Evolutionary conservation across 2,113 vertebrate species (phyloP), one percentile per base, ranked within the genome.

Genomic region (Scalopus aquaticus): DNA sequence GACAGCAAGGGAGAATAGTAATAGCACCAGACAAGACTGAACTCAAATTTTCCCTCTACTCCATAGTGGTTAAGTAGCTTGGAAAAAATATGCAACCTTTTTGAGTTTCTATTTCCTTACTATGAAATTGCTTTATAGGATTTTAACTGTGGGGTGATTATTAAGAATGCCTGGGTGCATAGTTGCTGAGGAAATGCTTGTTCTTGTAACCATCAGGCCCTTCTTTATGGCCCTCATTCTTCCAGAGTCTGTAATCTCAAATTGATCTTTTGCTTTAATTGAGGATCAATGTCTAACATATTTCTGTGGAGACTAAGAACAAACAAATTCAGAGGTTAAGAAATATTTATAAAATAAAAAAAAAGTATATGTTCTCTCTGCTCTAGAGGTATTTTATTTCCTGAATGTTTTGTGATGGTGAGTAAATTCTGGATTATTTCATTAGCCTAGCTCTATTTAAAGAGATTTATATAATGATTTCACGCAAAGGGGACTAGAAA

Each of bases 231-330:
- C n/a, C 30, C 7, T 95, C 37, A 81, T 73, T 88, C 54, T 92
- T 93, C 15, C 37, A n/a, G 44, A 44, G 39, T 93, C 49, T 82
- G 4, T 81, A 46, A 64, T 94, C 37, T 51, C 77, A 88, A 86
- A 69, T 83, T 65, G 58, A 62, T 60, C n/a, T 56, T 94, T 96
- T 65, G 35, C 49, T 87, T 95, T 91, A 94, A 56, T 76, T 87
- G 42, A 32, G 13, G 15, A 62, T 60, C 51, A 3, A 65, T 74
- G 35, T 37, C 20, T 49, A 83, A 62, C 67, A 69, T 62, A 64
- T 96, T 95, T 42, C 39, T 74, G 5, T 76, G 39, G 60, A 30
- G 26, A 77, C 91, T 16, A 73, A 95, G 35, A 80, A 65, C 24
- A 89, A 73, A 54, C 44, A 60, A 67, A 79, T 86, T 91, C 20